These are phyloP conservation scores for Tinea pellionella DNA, from an alignment of 2,888 invertebrate genomes.

Conservation along the genomic window DNA sequence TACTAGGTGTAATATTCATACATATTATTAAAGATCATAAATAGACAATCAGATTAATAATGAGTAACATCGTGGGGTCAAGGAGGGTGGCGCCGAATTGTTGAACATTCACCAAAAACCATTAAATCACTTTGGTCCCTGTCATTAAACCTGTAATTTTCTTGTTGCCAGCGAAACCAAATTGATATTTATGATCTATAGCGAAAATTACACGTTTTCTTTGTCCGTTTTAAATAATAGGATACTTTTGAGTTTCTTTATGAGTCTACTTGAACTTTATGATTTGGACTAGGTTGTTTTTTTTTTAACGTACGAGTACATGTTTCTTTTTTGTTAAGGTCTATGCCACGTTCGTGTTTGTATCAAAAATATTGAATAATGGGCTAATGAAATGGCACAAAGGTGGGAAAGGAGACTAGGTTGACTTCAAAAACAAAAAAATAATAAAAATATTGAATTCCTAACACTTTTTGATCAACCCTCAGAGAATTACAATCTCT, in stretches of 20 bases:
- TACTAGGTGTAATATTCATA: too few species aligned
- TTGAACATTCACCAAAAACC: constrained; percentile 22
- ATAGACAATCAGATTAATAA: background rate
- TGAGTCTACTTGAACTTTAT: background rate
- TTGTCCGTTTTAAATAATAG: background rate
- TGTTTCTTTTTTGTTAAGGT: too few species aligned
- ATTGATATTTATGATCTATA: constrained; percentile 11
- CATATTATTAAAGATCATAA: background rate
- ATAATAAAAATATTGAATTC: too few species aligned
- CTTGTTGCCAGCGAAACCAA: constrained; percentile 7
- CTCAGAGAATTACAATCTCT: too few species aligned
- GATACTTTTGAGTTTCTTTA: background rate
- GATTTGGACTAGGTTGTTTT: background rate
- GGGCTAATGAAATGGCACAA: too few species aligned
- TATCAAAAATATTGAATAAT: too few species aligned
- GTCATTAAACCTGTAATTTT: constrained; percentile 7
- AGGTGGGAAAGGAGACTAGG: too few species aligned
- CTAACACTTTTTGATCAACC: too few species aligned
- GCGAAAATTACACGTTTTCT: constrained; percentile 11
- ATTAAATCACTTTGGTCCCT: constrained; percentile 33
- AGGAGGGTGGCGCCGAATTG: constrained; percentile 26
- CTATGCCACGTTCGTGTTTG: too few species aligned
- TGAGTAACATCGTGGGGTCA: background rate
- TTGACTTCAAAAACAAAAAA: too few species aligned
- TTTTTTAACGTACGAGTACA: too few species aligned